Base-by-base conservation (phyloP, 2,888 invertebrate genomes). In the Dendrolimus pini region DNA sequence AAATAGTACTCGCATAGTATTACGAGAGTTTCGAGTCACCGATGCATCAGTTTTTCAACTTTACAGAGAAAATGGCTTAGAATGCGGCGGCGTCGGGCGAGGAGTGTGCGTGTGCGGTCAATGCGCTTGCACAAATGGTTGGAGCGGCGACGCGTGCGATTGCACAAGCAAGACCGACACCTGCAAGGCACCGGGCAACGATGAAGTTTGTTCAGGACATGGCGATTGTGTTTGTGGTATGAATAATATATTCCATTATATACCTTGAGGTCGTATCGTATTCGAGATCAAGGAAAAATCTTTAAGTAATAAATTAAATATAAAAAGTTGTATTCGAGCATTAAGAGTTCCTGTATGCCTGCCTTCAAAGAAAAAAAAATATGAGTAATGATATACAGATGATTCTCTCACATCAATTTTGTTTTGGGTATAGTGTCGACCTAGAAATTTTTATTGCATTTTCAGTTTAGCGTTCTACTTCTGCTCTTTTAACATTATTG, bases 161-260 rank as follows among this genome's bases (percentile, higher is more conserved):
- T 94, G 94, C 65, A 78, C 90, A 7, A 75, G 75, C 7, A 77
- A 76, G n/a, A 79, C 70, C 1, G 87, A 91, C 55, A 78, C 86
- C 1, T 94, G 94, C 69, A 75, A 82, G 9, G 85, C 92, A 0
- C 92, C 93, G 0, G 91, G 89, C 0, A 73, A 78, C 0, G 79
- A 85, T 9, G 83, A 84, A 18, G 74, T 93, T 7, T 96, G 96
- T 75, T 95, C 94, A 1, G 94, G 93, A 0, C 93, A 93, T 47
- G 98, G 98, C 1, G 85, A 88, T 2, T 98, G 98, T 75, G 91
- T 91, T 13, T 98, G 97, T 73, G 96, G 96, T 73, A 9, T 75
- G 79, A 61, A 13, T 9, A 41, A 1, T 42, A 30, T 53, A 13
- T 12, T 41, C 7, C 13, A 9, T n/a, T 30, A 30, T 6, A 30